Percentiles rank a stretch among this genome's conserved stretches.
Evolutionary conservation across 2,888 invertebrate species (phyloP).

Genomic region (Melieria omissa): DNA sequence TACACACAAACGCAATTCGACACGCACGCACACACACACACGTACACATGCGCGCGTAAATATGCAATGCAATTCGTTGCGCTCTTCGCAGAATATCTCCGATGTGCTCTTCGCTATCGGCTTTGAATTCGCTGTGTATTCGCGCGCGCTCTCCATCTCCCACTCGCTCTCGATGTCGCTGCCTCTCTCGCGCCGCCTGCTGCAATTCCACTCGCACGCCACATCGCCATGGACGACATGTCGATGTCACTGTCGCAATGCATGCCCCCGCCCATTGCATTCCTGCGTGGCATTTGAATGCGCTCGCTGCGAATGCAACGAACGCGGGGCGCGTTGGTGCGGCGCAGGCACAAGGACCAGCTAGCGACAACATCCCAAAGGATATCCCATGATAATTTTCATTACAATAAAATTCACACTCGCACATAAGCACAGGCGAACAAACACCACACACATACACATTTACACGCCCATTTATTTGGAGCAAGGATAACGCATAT

Average conservation of each 20-base stretch:
- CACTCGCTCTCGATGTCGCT: too few relatives aligned
- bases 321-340: not conserved
- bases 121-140: too few relatives aligned
- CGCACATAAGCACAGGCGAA: not conserved
- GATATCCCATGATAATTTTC: conserved; percentile 60
- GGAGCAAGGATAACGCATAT: not conserved
- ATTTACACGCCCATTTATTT: conserved; percentile 17
- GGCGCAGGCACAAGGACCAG: not conserved
- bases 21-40: not conserved
- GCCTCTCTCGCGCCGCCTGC: too few relatives aligned
- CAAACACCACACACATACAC: conserved; percentile 9
- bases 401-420: conserved; percentile 52
- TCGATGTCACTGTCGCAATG: not conserved
- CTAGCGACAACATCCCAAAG: conserved; percentile 48
- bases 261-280: not conserved
- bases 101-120: too few relatives aligned
- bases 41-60: not conserved
- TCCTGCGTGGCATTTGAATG: conserved; percentile 3
- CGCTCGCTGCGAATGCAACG: not conserved
- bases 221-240: too few relatives aligned
- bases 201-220: too few relatives aligned
- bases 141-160: too few relatives aligned
- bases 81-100: not conserved
- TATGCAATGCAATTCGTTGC: not conserved
- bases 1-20: not conserved